A percentile compares a stretch with the other conserved stretches of the same genome.
Conservation (phyloP, 2,888 invertebrate species). For the Eilema depressum region DNA sequence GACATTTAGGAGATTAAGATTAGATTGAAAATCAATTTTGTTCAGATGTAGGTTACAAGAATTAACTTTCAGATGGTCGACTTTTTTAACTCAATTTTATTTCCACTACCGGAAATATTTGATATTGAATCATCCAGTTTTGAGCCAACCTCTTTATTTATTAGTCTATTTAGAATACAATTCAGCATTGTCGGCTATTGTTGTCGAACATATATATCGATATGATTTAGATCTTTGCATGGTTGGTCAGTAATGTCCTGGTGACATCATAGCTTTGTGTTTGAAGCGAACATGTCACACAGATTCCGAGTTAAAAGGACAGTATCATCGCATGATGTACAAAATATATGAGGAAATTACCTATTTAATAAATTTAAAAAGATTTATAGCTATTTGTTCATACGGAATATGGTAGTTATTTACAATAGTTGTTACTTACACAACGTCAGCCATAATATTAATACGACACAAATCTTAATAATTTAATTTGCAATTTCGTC, state of each 20-base stretch:
- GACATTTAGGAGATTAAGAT: too few relatives aligned
- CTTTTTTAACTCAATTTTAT: neutral
- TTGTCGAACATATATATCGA: constrained; percentile 20
- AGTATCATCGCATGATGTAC: neutral
- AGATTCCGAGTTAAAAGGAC: neutral
- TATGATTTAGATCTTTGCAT: constrained; percentile 39
- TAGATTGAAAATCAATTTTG: too few relatives aligned
- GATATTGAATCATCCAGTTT: constrained; percentile 17
- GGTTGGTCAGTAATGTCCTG: constrained; percentile 29
- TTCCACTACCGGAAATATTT: constrained; percentile 7
- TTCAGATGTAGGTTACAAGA: too few relatives aligned
- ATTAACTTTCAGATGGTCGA: neutral
- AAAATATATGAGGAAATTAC: neutral
- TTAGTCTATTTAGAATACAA: constrained; percentile 27
- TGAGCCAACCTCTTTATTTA: constrained; percentile 21
- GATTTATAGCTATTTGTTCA: neutral
- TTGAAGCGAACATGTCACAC: neutral
- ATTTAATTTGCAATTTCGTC: too few relatives aligned
- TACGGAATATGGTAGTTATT: too few relatives aligned
- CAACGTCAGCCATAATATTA: too few relatives aligned
- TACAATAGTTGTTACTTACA: too few relatives aligned
- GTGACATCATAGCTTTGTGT: constrained; percentile 3
- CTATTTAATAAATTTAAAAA: neutral
- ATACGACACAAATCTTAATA: too few relatives aligned
- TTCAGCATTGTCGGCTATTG: constrained; percentile 21